phyloP scores from a whole-genome alignment of 2,113 vertebrate species.

The Smithornis capensis region DNA sequence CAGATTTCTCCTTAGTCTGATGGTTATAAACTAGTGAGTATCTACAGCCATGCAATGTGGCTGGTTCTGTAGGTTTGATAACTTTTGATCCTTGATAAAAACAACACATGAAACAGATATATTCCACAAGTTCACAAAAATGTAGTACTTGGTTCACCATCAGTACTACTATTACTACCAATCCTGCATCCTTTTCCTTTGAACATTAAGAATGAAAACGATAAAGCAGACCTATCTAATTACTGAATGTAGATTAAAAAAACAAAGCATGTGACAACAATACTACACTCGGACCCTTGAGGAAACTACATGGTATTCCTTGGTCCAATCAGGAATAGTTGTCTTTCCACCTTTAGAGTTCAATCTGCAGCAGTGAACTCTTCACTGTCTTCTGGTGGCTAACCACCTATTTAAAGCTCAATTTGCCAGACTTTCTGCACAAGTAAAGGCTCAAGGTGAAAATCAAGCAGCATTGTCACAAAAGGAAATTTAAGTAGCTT shows the following conservation, averaged over 20 bases:
- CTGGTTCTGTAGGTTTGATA: not conserved
- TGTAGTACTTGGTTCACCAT: accelerated
- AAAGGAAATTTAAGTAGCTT: not conserved
- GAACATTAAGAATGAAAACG: not conserved
- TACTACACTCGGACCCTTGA: not conserved
- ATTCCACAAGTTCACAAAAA: not conserved
- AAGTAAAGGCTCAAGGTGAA: not conserved
- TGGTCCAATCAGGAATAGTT: not conserved
- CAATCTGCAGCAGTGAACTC: not conserved
- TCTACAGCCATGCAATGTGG: not conserved
- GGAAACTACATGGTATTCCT: not conserved
- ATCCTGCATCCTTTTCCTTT: not conserved
- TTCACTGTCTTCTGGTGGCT: not conserved
- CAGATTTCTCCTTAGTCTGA: not conserved
- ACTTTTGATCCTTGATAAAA: not conserved
- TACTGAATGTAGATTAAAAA: not conserved
- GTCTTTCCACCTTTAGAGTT: not conserved
- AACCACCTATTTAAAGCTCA: not conserved
- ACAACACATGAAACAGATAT: not conserved
- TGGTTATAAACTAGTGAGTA: not conserved
- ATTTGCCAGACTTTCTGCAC: not conserved
- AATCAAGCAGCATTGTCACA: not conserved
- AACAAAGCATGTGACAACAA: not conserved
- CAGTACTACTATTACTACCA: not conserved
- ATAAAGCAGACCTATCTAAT: not conserved